These are phyloP conservation scores for Myripristis murdjan DNA, from an alignment of 2,797 vertebrate species.

Conservation along the genomic window DNA sequence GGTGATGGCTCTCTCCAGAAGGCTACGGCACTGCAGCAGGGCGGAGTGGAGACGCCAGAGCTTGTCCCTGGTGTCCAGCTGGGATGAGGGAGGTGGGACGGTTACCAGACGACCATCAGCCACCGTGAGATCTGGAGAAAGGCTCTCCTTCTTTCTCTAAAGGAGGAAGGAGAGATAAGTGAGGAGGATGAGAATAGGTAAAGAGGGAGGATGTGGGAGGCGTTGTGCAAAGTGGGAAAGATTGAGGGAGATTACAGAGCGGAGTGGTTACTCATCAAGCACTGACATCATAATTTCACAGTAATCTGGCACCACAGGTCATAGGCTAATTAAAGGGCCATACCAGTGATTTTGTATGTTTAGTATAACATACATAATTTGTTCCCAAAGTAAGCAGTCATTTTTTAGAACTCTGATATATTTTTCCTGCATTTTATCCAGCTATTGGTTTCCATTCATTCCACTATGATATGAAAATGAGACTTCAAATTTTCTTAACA, in stretches of 20 bases:
- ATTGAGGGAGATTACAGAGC: not conserved
- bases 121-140: constrained; percentile 46
- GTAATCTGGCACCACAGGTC: constrained; percentile 1
- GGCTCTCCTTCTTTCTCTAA: constrained; percentile 78
- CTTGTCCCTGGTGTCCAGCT: constrained; percentile 76
- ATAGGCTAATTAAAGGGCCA: no score
- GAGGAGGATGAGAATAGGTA: not conserved
- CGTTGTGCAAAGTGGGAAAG: not conserved
- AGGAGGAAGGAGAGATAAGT: not conserved
- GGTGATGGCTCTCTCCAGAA: constrained; percentile 78
- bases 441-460: no score
- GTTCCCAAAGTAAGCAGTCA: no score
- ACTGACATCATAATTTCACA: constrained; percentile 26
- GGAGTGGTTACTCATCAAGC: constrained; percentile 17
- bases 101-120: constrained; percentile 69
- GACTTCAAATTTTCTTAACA: no score
- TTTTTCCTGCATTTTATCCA: no score
- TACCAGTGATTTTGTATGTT: no score
- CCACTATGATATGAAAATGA: no score
- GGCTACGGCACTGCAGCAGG: constrained; percentile 75
- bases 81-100: constrained; percentile 73
- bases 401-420: no score
- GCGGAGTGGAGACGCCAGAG: constrained; percentile 80
- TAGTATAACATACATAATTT: no score
- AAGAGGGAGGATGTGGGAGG: not conserved